Conservation (phyloP, 2,113 vertebrate genomes). For the Lophura nycthemera region DNA sequence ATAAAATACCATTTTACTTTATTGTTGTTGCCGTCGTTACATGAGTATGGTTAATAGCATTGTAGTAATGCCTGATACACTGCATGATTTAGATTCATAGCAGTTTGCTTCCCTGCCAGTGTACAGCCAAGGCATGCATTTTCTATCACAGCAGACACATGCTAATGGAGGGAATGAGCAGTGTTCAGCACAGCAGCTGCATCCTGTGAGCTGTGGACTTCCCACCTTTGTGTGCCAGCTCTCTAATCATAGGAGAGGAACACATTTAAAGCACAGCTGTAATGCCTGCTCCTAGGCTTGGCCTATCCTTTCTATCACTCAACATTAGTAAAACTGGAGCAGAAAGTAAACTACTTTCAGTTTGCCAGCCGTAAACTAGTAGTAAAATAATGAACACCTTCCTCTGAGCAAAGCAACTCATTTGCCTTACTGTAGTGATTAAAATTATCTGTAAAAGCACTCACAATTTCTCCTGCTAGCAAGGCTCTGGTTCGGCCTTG, state of each 20-base stretch:
- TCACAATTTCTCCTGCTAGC: neutral
- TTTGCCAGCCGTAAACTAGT: neutral
- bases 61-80: neutral
- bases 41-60: neutral
- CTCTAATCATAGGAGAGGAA: constrained; percentile 26
- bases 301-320: neutral
- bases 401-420: neutral
- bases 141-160: neutral
- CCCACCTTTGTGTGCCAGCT: neutral
- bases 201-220: constrained; percentile 32
- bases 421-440: neutral
- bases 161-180: constrained; percentile 11
- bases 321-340: neutral
- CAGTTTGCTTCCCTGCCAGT: neutral
- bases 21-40: neutral
- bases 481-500: neutral
- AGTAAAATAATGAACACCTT: neutral
- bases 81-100: neutral
- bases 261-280: neutral
- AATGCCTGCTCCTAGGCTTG: neutral
- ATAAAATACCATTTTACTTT: neutral
- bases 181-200: neutral
- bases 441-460: neutral
- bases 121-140: neutral
- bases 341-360: neutral